Percentiles rank a stretch among this genome's conserved stretches.
phyloP scores from a whole-genome alignment of 2,797 vertebrate genomes.

The Helostoma temminkii region DNA sequence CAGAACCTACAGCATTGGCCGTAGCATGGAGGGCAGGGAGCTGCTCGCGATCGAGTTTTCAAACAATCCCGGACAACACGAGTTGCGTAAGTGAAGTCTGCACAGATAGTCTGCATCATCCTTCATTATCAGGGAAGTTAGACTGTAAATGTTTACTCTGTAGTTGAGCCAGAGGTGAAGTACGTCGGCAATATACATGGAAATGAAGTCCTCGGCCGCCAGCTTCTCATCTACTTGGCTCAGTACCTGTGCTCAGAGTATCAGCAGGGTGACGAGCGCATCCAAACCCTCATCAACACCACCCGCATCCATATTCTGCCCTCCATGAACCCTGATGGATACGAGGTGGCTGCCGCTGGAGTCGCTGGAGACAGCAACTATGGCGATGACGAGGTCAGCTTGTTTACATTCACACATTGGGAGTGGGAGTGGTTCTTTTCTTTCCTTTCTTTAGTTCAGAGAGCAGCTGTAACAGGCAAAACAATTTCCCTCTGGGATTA shows the following conservation, averaged over 20 bases:
- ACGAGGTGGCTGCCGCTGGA: conserved; percentile 90
- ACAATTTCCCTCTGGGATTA: no score
- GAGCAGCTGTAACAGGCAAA: no score
- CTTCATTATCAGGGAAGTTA: neutral
- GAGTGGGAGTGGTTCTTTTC: no score
- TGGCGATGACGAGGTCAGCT: conserved; percentile 74
- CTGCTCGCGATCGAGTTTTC: conserved; percentile 96
- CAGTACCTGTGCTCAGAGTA: conserved; percentile 96
- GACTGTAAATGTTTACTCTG: conserved; percentile 41
- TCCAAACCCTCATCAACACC: conserved; percentile 92
- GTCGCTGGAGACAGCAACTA: conserved; percentile 64
- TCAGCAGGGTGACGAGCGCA: conserved; percentile 89
- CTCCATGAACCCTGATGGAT: conserved; percentile 96
- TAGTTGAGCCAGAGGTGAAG: conserved; percentile 96
- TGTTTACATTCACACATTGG: neutral
- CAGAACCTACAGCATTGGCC: conserved; percentile 94
- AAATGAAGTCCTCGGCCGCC: conserved; percentile 93
- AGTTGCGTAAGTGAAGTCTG: conserved; percentile 87
- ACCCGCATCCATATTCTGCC: conserved; percentile 97
- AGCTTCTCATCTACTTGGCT: conserved; percentile 93
- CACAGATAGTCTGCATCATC: neutral
- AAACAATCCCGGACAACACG: conserved; percentile 90
- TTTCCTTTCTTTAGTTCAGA: no score
- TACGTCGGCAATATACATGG: conserved; percentile 96
- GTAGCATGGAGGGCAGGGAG: conserved; percentile 91